Conservation (phyloP, 2,797 vertebrate species). For the Prionace glauca region DNA sequence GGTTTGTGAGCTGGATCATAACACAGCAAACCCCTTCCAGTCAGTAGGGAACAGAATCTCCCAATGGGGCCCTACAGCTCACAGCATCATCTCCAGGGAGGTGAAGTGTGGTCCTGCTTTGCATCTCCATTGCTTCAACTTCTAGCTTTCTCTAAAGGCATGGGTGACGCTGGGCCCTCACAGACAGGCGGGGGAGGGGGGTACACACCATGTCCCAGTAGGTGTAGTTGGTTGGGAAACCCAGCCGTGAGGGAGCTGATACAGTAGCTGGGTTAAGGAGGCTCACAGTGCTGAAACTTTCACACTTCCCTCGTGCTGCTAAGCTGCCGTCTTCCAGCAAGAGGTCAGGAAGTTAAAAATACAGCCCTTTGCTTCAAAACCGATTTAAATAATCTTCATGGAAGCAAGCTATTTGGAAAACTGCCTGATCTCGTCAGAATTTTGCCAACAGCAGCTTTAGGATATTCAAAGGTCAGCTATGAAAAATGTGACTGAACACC, state of each 20-base stretch:
- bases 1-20: too few species aligned
- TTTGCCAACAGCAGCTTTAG: background rate
- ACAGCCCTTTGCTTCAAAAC: background rate
- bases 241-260: too few species aligned
- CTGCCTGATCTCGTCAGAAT: background rate
- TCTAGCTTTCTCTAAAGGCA: too few species aligned
- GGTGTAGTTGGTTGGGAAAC: too few species aligned
- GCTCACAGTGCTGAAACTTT: background rate
- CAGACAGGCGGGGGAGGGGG: too few species aligned
- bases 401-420: constrained; percentile 12
- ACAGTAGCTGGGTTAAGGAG: background rate
- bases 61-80: too few species aligned
- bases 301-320: background rate
- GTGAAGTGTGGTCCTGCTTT: too few species aligned
- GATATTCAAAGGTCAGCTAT: background rate
- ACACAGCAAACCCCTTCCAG: too few species aligned
- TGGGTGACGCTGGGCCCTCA: too few species aligned
- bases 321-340: background rate
- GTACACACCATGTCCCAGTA: background rate
- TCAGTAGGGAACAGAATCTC: too few species aligned
- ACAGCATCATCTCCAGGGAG: too few species aligned
- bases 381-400: background rate
- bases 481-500: background rate
- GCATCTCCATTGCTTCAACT: too few species aligned
- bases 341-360: background rate